phyloP scores from a whole-genome alignment of 2,888 invertebrate genomes.

The Zele albiditarsus region DNA sequence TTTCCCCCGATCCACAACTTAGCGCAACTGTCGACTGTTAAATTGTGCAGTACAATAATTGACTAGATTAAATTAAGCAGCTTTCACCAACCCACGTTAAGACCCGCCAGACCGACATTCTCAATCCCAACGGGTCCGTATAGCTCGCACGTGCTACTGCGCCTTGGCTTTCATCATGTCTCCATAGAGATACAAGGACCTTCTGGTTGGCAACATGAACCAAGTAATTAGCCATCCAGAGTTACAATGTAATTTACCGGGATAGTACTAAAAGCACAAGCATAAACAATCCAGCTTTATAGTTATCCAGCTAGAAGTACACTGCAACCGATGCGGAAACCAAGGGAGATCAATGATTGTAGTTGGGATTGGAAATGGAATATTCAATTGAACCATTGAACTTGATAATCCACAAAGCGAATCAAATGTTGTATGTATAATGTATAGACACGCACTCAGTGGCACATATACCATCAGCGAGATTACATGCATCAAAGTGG shows the following conservation, averaged over 20 bases:
- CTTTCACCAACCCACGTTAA: slow-evolving; percentile 25
- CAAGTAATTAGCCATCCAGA: slow-evolving; percentile 56
- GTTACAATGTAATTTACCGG: slow-evolving; percentile 58
- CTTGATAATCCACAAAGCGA: slow-evolving; percentile 22
- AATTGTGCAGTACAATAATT: slow-evolving; percentile 54
- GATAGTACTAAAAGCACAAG: slow-evolving; percentile 39
- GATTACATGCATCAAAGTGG: not conserved
- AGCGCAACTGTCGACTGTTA: slow-evolving; percentile 50
- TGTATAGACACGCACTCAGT: not conserved
- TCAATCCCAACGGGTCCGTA: not conserved
- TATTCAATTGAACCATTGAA: slow-evolving; percentile 23
- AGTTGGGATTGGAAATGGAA: not conserved
- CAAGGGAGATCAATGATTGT: not conserved
- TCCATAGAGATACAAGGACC: slow-evolving; percentile 43
- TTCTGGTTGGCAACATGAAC: slow-evolving; percentile 56
- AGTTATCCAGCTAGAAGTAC: not conserved
- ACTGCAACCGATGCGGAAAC: not conserved
- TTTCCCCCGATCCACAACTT: slow-evolving; percentile 18
- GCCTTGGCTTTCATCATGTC: not conserved
- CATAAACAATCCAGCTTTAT: slow-evolving; percentile 10
- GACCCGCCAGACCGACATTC: slow-evolving; percentile 28
- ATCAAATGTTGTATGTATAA: slow-evolving; percentile 1
- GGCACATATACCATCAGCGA: not conserved
- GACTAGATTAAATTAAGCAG: slow-evolving; percentile 54
- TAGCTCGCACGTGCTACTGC: not conserved